A percentile compares a stretch with the other conserved stretches of the same genome.
Evolutionary conservation across 2,888 invertebrate species (phyloP).

Genomic region (Nemurella pictetii): DNA sequence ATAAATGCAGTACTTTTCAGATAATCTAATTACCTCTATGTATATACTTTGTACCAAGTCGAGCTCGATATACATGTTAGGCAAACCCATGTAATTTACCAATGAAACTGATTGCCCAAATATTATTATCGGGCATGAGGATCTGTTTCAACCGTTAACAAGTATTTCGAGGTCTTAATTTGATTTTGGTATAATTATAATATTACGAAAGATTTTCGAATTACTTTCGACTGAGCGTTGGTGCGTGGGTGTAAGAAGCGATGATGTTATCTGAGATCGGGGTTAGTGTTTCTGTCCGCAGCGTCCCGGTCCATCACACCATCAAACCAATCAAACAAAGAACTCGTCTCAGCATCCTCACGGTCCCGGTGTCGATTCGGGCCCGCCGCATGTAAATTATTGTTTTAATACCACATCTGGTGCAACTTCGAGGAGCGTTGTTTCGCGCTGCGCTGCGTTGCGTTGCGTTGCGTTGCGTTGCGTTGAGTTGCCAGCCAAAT

Average conservation of each 20-base stretch:
- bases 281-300: not conserved
- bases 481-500: not conserved
- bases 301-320: too few relatives aligned
- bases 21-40: not conserved
- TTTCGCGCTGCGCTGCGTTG: too few relatives aligned
- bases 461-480: too few relatives aligned
- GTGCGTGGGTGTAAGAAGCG: not conserved
- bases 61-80: not conserved
- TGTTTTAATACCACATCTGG: not conserved
- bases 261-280: not conserved
- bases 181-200: not conserved
- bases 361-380: not conserved
- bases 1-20: not conserved
- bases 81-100: not conserved
- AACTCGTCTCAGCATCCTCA: not conserved
- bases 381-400: not conserved
- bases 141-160: not conserved
- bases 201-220: not conserved
- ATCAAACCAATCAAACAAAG: not conserved
- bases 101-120: not conserved
- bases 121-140: not conserved
- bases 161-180: not conserved
- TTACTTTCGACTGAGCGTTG: not conserved
- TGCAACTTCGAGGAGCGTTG: not conserved
- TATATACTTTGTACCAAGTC: not conserved